These are phyloP conservation scores for Grallaria varia DNA, from an alignment of 2,113 vertebrate species.

Conservation along the genomic window DNA sequence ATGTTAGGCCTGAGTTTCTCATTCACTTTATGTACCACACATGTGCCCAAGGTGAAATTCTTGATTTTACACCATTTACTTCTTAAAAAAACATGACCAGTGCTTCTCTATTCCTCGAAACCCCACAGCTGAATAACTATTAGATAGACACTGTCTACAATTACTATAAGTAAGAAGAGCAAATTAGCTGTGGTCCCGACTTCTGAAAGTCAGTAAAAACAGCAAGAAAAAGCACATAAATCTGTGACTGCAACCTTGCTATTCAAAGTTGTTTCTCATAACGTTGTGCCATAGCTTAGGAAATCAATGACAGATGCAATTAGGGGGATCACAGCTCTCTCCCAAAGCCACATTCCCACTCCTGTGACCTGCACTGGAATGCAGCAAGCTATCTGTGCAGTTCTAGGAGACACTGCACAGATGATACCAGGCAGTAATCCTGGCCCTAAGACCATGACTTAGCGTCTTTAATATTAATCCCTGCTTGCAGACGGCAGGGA, in stretches of 20 bases:
- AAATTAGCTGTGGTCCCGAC: neutral
- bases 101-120: neutral
- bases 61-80: neutral
- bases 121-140: neutral
- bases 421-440: neutral
- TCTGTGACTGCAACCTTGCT: neutral
- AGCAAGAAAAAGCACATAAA: neutral
- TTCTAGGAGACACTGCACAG: neutral
- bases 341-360: neutral
- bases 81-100: neutral
- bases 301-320: rapidly evolving
- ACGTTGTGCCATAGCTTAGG: neutral
- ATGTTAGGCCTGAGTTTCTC: neutral
- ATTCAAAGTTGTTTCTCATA: neutral
- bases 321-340: neutral
- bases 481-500: neutral
- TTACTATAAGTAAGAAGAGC: neutral
- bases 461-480: constrained; percentile 14
- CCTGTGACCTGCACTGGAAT: neutral
- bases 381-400: neutral
- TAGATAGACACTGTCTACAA: neutral
- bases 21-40: neutral
- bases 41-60: rapidly evolving
- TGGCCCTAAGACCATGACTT: neutral
- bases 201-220: neutral